A percentile compares a stretch with the other conserved stretches of the same genome.
Conservation (phyloP, 2,113 vertebrate species). For the Sigmodon hispidus region DNA sequence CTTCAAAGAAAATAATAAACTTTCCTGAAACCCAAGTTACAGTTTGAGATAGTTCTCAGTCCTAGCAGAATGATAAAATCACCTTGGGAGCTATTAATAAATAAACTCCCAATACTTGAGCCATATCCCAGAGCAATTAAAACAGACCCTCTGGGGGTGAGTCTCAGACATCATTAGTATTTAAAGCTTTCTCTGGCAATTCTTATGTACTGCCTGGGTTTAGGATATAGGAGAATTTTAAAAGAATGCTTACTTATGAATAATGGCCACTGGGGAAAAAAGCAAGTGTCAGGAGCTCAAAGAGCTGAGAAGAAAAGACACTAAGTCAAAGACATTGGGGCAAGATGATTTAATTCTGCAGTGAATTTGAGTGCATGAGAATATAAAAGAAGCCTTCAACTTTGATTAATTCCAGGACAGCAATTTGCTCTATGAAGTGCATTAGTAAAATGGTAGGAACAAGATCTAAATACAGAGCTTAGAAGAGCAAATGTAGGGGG, state of each 20-base stretch:
- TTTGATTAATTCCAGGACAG: not conserved
- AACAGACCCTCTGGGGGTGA: not conserved
- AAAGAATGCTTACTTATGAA: slow-evolving; percentile 32
- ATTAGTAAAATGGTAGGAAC: not conserved
- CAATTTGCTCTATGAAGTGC: not conserved
- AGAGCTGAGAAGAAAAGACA: not conserved
- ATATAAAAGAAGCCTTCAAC: not conserved
- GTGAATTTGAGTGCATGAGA: not conserved
- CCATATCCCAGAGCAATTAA: not conserved
- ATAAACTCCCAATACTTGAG: not conserved
- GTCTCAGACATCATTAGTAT: not conserved
- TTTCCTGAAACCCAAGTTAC: not conserved
- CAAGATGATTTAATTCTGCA: not conserved
- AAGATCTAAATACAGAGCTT: not conserved
- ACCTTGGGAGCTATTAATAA: not conserved
- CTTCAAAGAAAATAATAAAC: not conserved
- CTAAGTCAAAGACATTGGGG: not conserved
- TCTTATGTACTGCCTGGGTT: not conserved
- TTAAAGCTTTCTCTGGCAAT: not conserved
- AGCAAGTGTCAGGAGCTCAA: not conserved
- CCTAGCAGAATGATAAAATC: not conserved
- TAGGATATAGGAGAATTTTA: not conserved
- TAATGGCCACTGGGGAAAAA: not conserved
- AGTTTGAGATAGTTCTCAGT: not conserved
- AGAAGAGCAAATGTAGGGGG: not conserved